phyloP scores from a whole-genome alignment of 1,140 invertebrate species.

The Apis laboriosa region DNA sequence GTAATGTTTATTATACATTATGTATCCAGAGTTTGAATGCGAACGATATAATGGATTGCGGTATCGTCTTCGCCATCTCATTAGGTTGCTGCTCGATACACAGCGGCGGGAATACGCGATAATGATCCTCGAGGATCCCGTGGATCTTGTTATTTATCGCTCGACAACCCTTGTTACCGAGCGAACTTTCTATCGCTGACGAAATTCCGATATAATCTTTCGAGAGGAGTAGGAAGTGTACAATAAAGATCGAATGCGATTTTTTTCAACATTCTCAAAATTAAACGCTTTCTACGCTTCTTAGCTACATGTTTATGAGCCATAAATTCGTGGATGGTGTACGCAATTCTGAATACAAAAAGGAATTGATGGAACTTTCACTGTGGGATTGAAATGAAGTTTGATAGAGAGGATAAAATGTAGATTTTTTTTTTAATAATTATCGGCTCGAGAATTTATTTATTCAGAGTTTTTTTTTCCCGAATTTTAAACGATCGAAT shows the following conservation, averaged over 20 bases:
- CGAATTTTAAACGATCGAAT: too few species aligned
- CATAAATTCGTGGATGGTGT: background rate
- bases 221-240: too few species aligned
- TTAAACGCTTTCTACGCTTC: background rate
- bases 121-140: constrained; percentile 27
- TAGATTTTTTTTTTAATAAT: background rate
- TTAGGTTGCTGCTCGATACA: constrained; percentile 23
- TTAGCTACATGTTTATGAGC: background rate
- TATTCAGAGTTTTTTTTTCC: too few species aligned
- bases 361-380: background rate
- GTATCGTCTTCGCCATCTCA: constrained; percentile 26
- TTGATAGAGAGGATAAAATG: background rate
- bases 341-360: background rate
- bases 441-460: too few species aligned
- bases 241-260: too few species aligned
- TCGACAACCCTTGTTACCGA: background rate
- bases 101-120: constrained; percentile 7
- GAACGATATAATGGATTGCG: constrained; percentile 29
- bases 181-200: constrained; percentile 1
- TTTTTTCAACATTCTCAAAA: background rate
- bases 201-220: background rate
- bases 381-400: background rate
- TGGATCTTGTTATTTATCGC: constrained; percentile 25
- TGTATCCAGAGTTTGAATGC: constrained; percentile 6
- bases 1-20: constrained; percentile 31